These are phyloP conservation scores for Myiagra hebetior DNA, from an alignment of 2,113 vertebrate species.

Conservation along the genomic window DNA sequence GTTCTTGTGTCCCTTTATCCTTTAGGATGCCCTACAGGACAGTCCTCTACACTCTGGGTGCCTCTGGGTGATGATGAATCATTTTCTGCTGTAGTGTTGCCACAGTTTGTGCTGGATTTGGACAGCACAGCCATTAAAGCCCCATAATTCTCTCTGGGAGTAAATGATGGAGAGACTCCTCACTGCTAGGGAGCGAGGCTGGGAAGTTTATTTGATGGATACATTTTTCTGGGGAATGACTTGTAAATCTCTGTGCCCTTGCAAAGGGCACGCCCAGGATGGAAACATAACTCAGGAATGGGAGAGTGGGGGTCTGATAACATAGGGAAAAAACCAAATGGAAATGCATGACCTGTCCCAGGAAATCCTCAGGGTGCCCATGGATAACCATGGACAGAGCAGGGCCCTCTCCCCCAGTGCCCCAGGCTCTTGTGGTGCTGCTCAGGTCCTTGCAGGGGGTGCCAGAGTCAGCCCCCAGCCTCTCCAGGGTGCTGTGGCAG, in stretches of 20 bases:
- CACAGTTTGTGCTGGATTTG: background rate
- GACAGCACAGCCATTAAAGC: background rate
- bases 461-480: background rate
- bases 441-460: background rate
- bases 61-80: background rate
- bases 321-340: background rate
- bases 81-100: background rate
- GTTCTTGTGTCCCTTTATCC: background rate
- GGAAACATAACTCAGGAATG: background rate
- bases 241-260: constrained; percentile 23
- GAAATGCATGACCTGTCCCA: background rate
- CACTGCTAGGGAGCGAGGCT: background rate
- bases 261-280: background rate
- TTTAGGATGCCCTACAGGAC: background rate
- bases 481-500: background rate
- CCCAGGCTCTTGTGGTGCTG: background rate
- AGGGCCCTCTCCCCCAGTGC: background rate
- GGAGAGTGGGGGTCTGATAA: background rate
- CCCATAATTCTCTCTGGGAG: background rate
- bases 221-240: background rate
- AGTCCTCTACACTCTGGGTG: background rate
- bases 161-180: background rate
- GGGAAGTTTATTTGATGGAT: background rate
- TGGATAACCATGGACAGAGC: background rate
- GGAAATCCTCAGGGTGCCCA: background rate